A percentile compares a stretch with the other conserved stretches of the same genome.
phyloP scores from a whole-genome alignment of 2,113 vertebrate species.

The Dicaeum eximium region DNA sequence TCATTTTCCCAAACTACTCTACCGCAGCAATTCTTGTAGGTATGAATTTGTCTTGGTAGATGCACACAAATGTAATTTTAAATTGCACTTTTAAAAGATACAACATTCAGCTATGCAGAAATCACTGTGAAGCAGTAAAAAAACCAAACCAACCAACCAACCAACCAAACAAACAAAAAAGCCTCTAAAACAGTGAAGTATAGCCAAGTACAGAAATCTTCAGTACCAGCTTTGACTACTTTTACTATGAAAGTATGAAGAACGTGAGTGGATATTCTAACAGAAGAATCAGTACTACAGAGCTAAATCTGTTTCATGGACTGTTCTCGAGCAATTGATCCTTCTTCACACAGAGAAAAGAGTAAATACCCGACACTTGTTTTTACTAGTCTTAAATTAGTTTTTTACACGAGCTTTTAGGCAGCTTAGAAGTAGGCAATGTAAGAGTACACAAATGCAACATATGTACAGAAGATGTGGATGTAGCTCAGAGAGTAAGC shows the following conservation, averaged over 20 bases:
- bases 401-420: not conserved
- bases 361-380: not conserved
- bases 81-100: not conserved
- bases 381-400: not conserved
- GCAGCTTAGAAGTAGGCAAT: not conserved
- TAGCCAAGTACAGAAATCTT: not conserved
- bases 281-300: not conserved
- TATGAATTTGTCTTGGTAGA: not conserved
- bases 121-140: not conserved
- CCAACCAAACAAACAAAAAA: not conserved
- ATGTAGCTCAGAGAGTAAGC: accelerated
- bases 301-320: not conserved
- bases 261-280: not conserved
- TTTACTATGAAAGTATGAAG: not conserved
- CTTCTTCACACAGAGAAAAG: not conserved
- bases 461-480: accelerated
- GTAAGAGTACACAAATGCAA: not conserved
- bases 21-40: not conserved
- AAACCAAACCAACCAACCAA: not conserved
- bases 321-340: not conserved
- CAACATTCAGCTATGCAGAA: not conserved
- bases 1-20: not conserved
- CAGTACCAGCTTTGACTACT: not conserved
- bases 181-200: not conserved
- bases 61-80: not conserved